A percentile compares a stretch with the other conserved stretches of the same genome.
These are phyloP conservation scores for Drosophila infuscata DNA, from an alignment of 2,888 invertebrate genomes.

Conservation along the genomic window DNA sequence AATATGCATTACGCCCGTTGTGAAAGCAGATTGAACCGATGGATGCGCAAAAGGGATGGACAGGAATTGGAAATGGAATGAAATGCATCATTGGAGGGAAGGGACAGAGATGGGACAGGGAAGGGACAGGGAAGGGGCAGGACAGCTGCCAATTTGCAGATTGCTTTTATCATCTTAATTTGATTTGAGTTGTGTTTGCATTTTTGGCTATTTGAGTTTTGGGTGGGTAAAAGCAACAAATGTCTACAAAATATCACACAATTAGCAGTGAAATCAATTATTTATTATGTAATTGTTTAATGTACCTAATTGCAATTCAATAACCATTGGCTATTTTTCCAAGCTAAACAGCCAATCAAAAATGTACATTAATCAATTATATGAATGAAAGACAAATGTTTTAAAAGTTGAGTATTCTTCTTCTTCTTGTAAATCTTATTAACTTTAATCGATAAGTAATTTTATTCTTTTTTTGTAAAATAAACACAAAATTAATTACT, in stretches of 20 bases:
- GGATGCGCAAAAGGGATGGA: not conserved
- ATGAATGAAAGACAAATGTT: not conserved
- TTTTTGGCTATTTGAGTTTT: conserved; percentile 9
- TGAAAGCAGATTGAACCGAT: conserved; percentile 30
- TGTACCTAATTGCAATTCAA: conserved; percentile 56
- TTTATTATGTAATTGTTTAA: conserved; percentile 57
- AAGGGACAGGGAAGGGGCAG: not conserved
- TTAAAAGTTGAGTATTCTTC: accelerated
- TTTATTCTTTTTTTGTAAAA: not conserved
- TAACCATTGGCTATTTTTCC: not conserved
- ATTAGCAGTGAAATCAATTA: conserved; percentile 70
- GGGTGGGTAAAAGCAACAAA: conserved; percentile 8
- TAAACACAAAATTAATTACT: not conserved
- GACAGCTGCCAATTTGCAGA: conserved; percentile 72
- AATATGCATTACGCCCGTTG: conserved; percentile 71
- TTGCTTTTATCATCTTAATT: conserved; percentile 81
- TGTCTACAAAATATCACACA: conserved; percentile 24
- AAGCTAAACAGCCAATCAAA: not conserved
- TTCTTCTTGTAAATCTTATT: not conserved
- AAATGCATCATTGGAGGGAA: not conserved
- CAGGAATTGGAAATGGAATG: not conserved
- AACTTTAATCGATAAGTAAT: not conserved
- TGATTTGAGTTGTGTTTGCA: conserved; percentile 72
- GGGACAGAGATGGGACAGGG: not conserved
- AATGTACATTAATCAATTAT: not conserved